These are phyloP conservation scores for Lagodon rhomboides DNA, from an alignment of 2,797 vertebrate genomes.

Conservation along the genomic window DNA sequence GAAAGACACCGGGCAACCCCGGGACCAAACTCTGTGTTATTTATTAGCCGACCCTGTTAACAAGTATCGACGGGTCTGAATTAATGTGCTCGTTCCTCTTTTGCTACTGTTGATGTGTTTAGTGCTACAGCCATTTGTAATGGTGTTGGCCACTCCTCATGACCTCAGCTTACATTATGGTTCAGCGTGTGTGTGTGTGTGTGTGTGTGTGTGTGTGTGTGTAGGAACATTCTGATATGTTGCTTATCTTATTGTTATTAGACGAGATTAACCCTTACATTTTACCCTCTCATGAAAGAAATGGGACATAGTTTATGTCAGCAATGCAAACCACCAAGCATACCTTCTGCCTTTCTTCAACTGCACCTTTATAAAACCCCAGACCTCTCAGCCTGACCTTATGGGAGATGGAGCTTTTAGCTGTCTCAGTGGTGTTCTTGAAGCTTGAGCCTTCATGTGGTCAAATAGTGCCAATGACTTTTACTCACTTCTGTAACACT, in stretches of 20 bases:
- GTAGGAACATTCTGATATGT: not conserved
- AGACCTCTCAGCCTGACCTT: too few species aligned
- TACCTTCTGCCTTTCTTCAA: too few species aligned
- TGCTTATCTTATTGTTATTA: slow-evolving; percentile 2
- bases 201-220: not conserved
- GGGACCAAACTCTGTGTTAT: slow-evolving; percentile 69
- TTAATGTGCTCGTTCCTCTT: slow-evolving; percentile 79
- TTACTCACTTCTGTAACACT: too few species aligned
- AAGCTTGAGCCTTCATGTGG: too few species aligned
- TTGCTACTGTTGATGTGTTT: slow-evolving; percentile 79
- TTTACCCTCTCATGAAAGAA: too few species aligned
- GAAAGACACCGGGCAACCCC: slow-evolving; percentile 62
- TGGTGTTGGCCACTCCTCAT: slow-evolving; percentile 20
- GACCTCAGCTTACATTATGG: slow-evolving; percentile 58
- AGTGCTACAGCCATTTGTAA: slow-evolving; percentile 48
- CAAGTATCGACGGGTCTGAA: slow-evolving; percentile 74
- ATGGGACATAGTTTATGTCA: too few species aligned
- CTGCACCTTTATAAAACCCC: too few species aligned
- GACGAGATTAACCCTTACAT: not conserved
- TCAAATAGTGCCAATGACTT: too few species aligned
- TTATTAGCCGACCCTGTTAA: slow-evolving; percentile 71
- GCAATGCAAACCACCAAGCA: too few species aligned
- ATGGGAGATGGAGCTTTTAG: too few species aligned
- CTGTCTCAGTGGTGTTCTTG: too few species aligned
- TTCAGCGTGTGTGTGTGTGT: slow-evolving; percentile 11